Percentiles rank a stretch among this genome's conserved stretches.
Evolutionary conservation across 2,888 invertebrate genomes (phyloP).

Genomic region (Merodon equestris): DNA sequence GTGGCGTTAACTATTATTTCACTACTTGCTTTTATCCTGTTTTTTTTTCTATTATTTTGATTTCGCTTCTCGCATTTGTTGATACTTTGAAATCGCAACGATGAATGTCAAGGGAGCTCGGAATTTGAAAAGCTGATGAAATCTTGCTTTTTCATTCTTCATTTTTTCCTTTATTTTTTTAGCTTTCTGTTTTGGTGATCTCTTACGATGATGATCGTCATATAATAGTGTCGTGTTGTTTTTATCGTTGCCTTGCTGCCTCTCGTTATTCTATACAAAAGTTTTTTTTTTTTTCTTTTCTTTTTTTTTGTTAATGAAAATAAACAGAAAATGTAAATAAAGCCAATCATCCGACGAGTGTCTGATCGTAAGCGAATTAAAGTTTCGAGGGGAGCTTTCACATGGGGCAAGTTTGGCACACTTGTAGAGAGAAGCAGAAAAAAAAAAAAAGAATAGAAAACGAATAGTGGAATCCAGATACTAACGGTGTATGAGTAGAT

Average conservation of each 20-base stretch:
- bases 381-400: slow-evolving; percentile 33
- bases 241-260: slow-evolving; percentile 60
- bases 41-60: slow-evolving; percentile 42
- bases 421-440: too few species aligned
- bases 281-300: too few species aligned
- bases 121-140: slow-evolving; percentile 59
- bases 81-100: slow-evolving; percentile 52
- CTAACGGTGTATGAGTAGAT: slow-evolving; percentile 9
- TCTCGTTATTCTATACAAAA: slow-evolving; percentile 64
- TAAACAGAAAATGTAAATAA: slow-evolving; percentile 14
- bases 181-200: slow-evolving; percentile 5
- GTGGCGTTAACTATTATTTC: too few species aligned
- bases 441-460: slow-evolving; percentile 13
- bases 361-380: slow-evolving; percentile 22
- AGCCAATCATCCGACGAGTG: slow-evolving; percentile 18
- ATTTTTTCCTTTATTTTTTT: slow-evolving; percentile 5
- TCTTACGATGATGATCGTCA: slow-evolving; percentile 2
- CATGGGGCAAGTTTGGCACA: slow-evolving; percentile 26
- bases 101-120: slow-evolving; percentile 59
- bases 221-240: slow-evolving; percentile 32
- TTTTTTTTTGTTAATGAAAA: not conserved
- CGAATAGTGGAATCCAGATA: too few species aligned
- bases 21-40: not conserved
- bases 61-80: slow-evolving; percentile 24
- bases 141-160: slow-evolving; percentile 17